phyloP scores from a whole-genome alignment of 2,888 invertebrate genomes.

The Coenonympha glycerion region DNA sequence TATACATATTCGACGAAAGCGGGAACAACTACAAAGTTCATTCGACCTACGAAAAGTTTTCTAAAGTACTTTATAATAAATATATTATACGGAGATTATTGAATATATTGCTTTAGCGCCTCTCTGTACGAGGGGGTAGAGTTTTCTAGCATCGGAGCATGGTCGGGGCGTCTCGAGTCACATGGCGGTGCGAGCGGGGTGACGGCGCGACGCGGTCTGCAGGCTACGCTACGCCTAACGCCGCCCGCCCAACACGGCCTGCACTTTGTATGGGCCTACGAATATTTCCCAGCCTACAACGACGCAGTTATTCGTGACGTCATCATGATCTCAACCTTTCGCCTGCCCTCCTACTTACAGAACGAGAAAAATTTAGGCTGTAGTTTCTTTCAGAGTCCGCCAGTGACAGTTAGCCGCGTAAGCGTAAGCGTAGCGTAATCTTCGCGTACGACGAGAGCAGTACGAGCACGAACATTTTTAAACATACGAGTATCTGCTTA shows the following conservation, averaged over 20 bases:
- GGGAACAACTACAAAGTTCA: constrained; percentile 27
- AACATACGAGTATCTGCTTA: no score
- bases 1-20: constrained; percentile 36
- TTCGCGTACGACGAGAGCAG: no score
- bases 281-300: not conserved
- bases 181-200: no score
- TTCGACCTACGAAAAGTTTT: constrained; percentile 19
- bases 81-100: constrained; percentile 10
- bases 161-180: constrained; percentile 16
- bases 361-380: no score
- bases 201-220: constrained; percentile 56
- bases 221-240: no score
- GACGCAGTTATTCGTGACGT: not conserved
- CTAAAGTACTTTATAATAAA: constrained; percentile 28
- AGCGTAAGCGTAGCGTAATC: no score
- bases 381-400: no score
- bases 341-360: no score
- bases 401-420: no score
- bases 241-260: constrained; percentile 38
- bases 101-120: constrained; percentile 37
- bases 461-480: no score
- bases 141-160: constrained; percentile 29
- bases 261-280: constrained; percentile 13
- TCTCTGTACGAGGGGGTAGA: constrained; percentile 34
- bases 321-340: not conserved